Evolutionary conservation across 2,888 invertebrate species (phyloP).

Genomic region (Hyposoter dolosus): DNA sequence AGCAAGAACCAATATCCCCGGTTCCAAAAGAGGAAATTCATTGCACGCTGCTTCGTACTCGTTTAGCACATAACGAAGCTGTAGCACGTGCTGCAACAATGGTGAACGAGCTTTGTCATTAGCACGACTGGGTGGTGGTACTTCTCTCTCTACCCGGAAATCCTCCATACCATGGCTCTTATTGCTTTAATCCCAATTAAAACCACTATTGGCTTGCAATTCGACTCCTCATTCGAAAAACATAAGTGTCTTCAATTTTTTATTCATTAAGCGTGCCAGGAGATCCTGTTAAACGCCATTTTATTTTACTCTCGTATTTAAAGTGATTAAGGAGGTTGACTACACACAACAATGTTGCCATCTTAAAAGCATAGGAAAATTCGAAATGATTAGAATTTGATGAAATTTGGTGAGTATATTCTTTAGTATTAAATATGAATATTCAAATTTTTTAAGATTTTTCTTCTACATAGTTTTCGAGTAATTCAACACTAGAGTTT

Average conservation of each 20-base stretch:
- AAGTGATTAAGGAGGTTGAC: too few species aligned
- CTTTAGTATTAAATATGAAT: too few species aligned
- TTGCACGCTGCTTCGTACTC: constrained; percentile 30
- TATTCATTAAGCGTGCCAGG: not conserved
- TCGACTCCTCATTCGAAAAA: constrained; percentile 26
- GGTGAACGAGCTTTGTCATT: constrained; percentile 56
- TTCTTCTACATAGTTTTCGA: too few species aligned
- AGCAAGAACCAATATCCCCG: constrained; percentile 45
- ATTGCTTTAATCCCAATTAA: constrained; percentile 26
- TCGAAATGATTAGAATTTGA: too few species aligned
- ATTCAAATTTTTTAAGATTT: too few species aligned
- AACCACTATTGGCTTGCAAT: constrained; percentile 4
- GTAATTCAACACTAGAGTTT: too few species aligned
- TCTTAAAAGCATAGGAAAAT: too few species aligned
- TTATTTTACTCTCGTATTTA: not conserved
- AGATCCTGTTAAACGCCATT: not conserved
- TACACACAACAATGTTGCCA: too few species aligned
- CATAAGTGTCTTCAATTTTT: not conserved
- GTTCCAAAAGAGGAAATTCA: constrained; percentile 53
- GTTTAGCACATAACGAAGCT: constrained; percentile 47
- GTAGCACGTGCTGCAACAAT: constrained; percentile 30
- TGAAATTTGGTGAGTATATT: too few species aligned
- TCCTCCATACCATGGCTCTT: constrained; percentile 11
- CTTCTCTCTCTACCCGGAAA: not conserved
- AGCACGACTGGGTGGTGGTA: not conserved